Conservation (phyloP, 2,113 vertebrate genomes). For the Tupaia chinensis region DNA sequence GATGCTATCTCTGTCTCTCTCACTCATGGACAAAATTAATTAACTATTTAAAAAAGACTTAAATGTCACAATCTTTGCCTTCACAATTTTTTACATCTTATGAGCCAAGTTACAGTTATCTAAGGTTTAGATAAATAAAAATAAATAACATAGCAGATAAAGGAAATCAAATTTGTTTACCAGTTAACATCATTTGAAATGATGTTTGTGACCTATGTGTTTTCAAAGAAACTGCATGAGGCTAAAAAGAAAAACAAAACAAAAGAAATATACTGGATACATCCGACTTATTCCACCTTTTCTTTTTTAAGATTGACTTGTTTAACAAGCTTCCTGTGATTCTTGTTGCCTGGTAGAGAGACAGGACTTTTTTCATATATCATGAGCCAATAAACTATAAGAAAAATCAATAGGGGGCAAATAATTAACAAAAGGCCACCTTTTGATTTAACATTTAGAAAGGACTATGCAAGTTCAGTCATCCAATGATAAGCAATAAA, state of each 20-base stretch:
- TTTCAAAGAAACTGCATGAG: not conserved
- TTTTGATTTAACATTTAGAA: constrained; percentile 14
- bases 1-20: too few species aligned
- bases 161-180: not conserved
- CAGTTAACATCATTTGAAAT: not conserved
- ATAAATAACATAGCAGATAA: not conserved
- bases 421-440: not conserved
- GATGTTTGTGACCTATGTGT: not conserved
- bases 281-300: not conserved
- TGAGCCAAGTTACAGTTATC: not conserved
- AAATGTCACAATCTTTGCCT: not conserved
- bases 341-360: not conserved
- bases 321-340: not conserved
- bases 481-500: not conserved
- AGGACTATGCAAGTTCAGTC: not conserved
- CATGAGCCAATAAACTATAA: not conserved
- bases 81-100: not conserved
- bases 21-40: too few species aligned
- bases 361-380: not conserved
- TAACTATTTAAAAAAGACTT: not conserved
- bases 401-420: not conserved
- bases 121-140: not conserved
- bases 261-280: not conserved
- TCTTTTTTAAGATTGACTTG: constrained; percentile 28
- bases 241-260: not conserved